A percentile compares a stretch with the other conserved stretches of the same genome.
Conservation (phyloP, 2,797 vertebrate species). For the Telmatherina bonti region DNA sequence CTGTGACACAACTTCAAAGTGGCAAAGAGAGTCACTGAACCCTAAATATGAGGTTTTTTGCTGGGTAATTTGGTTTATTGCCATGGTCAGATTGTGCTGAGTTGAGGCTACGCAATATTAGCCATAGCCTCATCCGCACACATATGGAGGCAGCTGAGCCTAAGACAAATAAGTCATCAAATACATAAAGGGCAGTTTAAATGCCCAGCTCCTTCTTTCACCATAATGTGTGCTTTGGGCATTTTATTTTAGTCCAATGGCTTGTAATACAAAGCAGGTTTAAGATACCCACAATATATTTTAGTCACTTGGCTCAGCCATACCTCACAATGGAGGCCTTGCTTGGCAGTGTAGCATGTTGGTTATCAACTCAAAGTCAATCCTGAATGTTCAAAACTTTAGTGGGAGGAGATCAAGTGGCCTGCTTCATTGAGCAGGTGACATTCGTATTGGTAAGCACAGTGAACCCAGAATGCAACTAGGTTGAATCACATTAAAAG, state of each 20-base stretch:
- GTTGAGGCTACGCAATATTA: not conserved
- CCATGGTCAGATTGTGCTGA: not conserved
- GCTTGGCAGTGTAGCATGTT: not conserved
- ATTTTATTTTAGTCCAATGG: not conserved
- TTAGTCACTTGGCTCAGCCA: not conserved
- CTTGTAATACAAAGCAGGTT: not conserved
- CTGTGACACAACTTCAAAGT: constrained; percentile 14
- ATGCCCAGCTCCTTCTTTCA: not conserved
- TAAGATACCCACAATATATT: not conserved
- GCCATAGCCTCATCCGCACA: not conserved
- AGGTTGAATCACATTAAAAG: too few relatives aligned
- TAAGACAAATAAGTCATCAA: not conserved
- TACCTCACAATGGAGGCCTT: not conserved
- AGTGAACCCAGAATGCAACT: too few relatives aligned
- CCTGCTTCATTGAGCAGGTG: too few relatives aligned
- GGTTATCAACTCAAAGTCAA: not conserved
- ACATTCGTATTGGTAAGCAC: too few relatives aligned
- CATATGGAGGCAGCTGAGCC: not conserved
- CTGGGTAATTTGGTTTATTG: not conserved
- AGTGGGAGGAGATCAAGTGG: too few relatives aligned
- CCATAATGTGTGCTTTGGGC: not conserved
- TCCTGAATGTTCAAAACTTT: too few relatives aligned
- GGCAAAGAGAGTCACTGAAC: not conserved
- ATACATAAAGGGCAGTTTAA: not conserved
- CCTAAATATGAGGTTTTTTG: not conserved